Base-by-base conservation (phyloP, 1,140 invertebrate genomes). In the Manduca sexta region DNA sequence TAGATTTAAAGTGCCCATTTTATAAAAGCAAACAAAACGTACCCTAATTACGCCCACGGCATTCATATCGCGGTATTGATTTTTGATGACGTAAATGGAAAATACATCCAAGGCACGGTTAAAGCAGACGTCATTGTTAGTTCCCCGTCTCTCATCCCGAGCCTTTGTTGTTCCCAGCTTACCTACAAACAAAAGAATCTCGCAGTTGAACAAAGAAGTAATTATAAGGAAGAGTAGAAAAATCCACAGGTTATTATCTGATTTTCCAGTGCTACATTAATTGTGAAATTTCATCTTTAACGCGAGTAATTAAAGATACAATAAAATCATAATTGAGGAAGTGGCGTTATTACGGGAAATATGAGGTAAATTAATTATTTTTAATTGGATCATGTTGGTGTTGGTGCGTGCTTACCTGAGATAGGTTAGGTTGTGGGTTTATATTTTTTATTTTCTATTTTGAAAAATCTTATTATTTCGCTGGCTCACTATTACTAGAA, bases 41-140 rank as follows among this genome's bases (percentile, higher is more conserved):
- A 26, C 21, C 3, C 4, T 31, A 43, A 43, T 43, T 35, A 45
- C 16, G 31, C 29, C 31, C 8, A 3, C 11, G 31, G 30, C 18
- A 12, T 38, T 44, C 29, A 44, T 41, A 49, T 14, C 29, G 26
- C 30, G n/a, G 12, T 52, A 64, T 69, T 30, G 58, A 70, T 64
- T 67, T 55, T 59, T 61, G 52, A 66, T 56, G 62, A 56, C 45
- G 26, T 49, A 59, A 66, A 67, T 71, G 56, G 66, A 69, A 73
- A 74, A 56, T 45, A 45, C 31, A 35, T 31, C 18, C 50, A 43
- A 54, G 45, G 45, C 50, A 65, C 57, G 50, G 60, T 75, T 74
- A 60, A 63, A 70, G 66, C 69, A 80, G 78, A 78, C 76, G 56
- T 77, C 67, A 76, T 82, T 82, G 78, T 82, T 80, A 71, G 61